Conservation (phyloP, 1,140 invertebrate species). For the Mya arenaria region DNA sequence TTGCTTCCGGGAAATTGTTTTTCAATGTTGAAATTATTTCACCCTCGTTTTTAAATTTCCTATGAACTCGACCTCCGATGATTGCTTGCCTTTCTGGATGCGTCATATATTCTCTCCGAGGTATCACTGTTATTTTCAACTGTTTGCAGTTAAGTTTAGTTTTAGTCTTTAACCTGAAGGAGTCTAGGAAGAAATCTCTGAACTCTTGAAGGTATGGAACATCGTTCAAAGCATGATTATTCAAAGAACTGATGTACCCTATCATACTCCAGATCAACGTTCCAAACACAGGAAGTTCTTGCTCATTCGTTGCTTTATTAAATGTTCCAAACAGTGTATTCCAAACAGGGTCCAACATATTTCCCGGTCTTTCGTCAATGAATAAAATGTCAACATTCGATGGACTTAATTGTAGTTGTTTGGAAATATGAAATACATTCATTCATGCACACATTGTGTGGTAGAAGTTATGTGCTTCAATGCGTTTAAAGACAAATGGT, state of each 20-base stretch:
- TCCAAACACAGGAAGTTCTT: conserved; percentile 49
- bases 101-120: conserved; percentile 74
- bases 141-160: conserved; percentile 63
- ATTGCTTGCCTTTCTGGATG: conserved; percentile 74
- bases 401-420: conserved; percentile 5
- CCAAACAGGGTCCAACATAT: conserved; percentile 73
- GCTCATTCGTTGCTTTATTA: conserved; percentile 49
- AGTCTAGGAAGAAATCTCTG: conserved; percentile 71
- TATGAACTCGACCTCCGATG: conserved; percentile 50
- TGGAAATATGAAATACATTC: conserved; percentile 39
- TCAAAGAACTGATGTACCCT: conserved; percentile 74
- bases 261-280: conserved; percentile 70
- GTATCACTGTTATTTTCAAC: conserved; percentile 72
- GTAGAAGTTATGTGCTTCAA: conserved; percentile 60
- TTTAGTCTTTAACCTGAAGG: conserved; percentile 34
- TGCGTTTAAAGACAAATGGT: conserved; percentile 67
- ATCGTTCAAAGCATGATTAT: conserved; percentile 51
- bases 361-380: conserved; percentile 73
- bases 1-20: conserved; percentile 31
- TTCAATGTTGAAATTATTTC: conserved; percentile 62
- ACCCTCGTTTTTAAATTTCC: conserved; percentile 74
- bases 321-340: conserved; percentile 64
- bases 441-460: conserved; percentile 47
- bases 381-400: conserved; percentile 62
- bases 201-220: conserved; percentile 73